Conservation (phyloP, 2,113 vertebrate species). For the Acinonyx jubatus region DNA sequence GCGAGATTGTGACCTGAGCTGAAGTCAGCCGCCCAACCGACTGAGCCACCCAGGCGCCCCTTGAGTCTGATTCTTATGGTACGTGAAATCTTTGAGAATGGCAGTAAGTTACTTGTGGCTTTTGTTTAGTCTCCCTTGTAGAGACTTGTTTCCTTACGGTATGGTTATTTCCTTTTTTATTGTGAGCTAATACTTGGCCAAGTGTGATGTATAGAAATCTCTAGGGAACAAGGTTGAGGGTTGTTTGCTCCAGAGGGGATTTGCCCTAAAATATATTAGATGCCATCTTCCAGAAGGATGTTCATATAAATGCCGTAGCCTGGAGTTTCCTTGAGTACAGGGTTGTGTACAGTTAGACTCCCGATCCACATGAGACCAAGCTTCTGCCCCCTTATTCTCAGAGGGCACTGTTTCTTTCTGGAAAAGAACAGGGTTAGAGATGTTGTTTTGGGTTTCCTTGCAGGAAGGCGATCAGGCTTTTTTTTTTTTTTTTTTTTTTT, state of each 20-base stretch:
- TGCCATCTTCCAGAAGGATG: neutral
- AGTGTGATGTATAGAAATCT: neutral
- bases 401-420: neutral
- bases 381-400: neutral
- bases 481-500: neutral
- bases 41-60: too few species aligned
- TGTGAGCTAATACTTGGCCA: neutral
- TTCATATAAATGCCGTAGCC: rapidly evolving
- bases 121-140: neutral
- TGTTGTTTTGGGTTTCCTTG: neutral
- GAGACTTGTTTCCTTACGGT: neutral
- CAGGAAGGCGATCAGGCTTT: neutral
- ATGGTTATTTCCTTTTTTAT: neutral
- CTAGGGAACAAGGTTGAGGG: neutral
- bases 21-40: too few species aligned
- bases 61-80: neutral
- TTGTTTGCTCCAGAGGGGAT: neutral
- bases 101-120: neutral
- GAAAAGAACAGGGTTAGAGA: neutral
- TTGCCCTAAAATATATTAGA: neutral
- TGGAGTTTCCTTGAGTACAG: neutral
- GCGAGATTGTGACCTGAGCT: too few species aligned
- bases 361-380: neutral
- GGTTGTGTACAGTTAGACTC: neutral
- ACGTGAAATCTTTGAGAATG: neutral